Conservation (phyloP, 2,888 invertebrate species). For the Cataglyphis albicans region DNA sequence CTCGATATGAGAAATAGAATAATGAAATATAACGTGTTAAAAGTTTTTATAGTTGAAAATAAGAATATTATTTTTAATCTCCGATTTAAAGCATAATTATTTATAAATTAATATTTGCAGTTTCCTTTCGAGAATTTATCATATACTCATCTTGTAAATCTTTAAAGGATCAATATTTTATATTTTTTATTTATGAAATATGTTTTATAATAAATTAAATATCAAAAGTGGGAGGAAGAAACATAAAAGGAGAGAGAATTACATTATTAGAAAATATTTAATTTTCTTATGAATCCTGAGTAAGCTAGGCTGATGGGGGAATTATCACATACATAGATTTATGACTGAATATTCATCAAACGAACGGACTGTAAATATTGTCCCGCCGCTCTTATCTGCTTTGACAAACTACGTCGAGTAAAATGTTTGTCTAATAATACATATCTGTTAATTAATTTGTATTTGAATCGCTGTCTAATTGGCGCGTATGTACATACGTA, state of each 20-base stretch:
- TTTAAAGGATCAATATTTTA: not conserved
- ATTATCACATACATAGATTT: not conserved
- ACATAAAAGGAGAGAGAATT: not conserved
- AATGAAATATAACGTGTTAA: not conserved
- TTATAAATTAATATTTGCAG: not conserved
- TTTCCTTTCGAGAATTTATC: not conserved
- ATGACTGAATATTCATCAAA: not conserved
- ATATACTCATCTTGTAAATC: not conserved
- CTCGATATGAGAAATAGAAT: not conserved
- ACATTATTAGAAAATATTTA: conserved; percentile 6
- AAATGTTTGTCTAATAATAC: not conserved
- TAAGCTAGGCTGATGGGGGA: not conserved
- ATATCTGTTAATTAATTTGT: conserved; percentile 17
- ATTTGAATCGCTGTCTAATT: not conserved
- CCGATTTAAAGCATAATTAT: not conserved
- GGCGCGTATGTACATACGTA: not conserved
- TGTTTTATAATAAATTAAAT: not conserved
- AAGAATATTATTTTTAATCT: not conserved
- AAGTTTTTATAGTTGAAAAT: not conserved
- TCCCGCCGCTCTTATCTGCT: not conserved
- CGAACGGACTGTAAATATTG: not conserved
- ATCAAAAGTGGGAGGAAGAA: no score
- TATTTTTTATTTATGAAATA: not conserved
- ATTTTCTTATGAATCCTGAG: conserved; percentile 1
- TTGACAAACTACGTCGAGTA: not conserved